phyloP scores from a whole-genome alignment of 2,888 invertebrate genomes.

The Galeruca laticollis region DNA sequence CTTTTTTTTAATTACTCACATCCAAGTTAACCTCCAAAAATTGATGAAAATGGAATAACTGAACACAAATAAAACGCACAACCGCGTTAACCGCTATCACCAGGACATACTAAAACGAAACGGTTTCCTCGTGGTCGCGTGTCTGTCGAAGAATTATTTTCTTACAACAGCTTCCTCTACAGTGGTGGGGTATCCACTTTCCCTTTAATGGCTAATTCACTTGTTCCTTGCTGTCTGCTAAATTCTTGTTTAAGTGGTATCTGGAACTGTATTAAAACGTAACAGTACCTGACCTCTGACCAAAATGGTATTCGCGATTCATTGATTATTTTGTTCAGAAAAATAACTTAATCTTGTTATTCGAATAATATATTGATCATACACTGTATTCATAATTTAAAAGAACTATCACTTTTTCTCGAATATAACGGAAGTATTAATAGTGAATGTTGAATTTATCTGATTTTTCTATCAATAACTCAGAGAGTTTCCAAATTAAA shows the following conservation, averaged over 20 bases:
- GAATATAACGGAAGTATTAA: too few relatives aligned
- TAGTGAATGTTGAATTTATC: too few relatives aligned
- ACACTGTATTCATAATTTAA: too few relatives aligned
- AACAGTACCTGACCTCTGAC: background rate
- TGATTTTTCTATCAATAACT: too few relatives aligned
- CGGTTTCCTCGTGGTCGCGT: constrained; percentile 45
- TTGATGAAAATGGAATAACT: constrained; percentile 15
- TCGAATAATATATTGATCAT: too few relatives aligned
- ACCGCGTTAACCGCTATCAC: constrained; percentile 43
- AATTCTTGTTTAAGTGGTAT: background rate
- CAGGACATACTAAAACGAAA: constrained; percentile 40
- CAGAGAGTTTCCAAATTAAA: too few relatives aligned
- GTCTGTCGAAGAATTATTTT: constrained; percentile 46
- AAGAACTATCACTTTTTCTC: too few relatives aligned
- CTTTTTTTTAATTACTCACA: constrained; percentile 43
- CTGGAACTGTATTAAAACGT: constrained; percentile 10
- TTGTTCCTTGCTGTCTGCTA: constrained; percentile 17
- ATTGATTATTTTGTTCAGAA: background rate
- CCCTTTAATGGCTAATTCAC: constrained; percentile 41
- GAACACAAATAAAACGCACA: constrained; percentile 39
- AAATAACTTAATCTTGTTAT: too few relatives aligned
- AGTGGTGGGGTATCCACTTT: constrained; percentile 49
- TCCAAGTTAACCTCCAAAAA: constrained; percentile 45
- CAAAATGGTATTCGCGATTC: background rate
- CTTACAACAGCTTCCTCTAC: constrained; percentile 45